phyloP scores from a whole-genome alignment of 53 echinoderm and acorn worm genomes.

The Patiria pectinifera region DNA sequence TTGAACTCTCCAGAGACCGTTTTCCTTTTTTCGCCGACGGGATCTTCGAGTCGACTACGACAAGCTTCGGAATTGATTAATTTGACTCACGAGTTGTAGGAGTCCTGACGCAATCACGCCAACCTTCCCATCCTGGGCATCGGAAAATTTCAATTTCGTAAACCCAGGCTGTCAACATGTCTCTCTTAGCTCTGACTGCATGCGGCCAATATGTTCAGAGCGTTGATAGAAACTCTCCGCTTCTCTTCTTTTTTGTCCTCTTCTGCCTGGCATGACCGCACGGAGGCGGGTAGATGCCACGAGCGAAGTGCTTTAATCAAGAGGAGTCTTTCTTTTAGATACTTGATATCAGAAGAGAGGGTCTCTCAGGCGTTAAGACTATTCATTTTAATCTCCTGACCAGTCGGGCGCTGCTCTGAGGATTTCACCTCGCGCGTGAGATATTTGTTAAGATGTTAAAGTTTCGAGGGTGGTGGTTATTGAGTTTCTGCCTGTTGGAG shows the following conservation, averaged over 20 bases:
- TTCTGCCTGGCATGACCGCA: no score
- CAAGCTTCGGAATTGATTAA: constrained; percentile 14
- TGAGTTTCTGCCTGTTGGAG: neutral
- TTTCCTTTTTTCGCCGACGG: neutral
- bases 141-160: constrained; percentile 14
- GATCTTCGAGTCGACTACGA: neutral
- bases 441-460: constrained; percentile 8
- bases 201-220: neutral
- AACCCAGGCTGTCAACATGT: constrained; percentile 1
- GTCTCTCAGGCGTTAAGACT: neutral
- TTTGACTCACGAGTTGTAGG: constrained; percentile 21
- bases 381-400: neutral
- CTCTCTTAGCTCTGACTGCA: neutral
- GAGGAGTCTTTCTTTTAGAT: neutral
- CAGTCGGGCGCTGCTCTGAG: neutral
- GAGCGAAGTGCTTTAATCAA: constrained; percentile 26
- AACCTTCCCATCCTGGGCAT: neutral
- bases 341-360: neutral
- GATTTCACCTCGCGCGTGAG: neutral
- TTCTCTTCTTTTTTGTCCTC: no score
- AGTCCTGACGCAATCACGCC: constrained; percentile 14
- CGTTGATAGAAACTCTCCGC: constrained; percentile 20
- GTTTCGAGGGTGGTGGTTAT: neutral
- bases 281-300: neutral
- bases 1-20: neutral